These are phyloP conservation scores for Mongoloraphidia duomilia DNA, from an alignment of 2,888 invertebrate species.

Conservation along the genomic window DNA sequence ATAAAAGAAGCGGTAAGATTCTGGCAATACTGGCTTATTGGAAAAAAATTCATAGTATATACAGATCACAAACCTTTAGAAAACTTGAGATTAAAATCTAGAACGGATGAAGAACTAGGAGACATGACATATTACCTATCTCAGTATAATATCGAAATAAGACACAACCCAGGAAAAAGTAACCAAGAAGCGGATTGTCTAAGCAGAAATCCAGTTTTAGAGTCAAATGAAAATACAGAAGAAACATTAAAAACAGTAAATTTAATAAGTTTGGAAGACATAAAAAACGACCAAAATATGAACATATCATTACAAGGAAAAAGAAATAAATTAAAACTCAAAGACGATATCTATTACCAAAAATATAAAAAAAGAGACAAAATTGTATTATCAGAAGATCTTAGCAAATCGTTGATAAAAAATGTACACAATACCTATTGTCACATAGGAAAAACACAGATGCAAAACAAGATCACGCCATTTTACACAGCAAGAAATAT, in stretches of 20 bases:
- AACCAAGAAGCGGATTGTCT: constrained; percentile 13
- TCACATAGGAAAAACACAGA: constrained; percentile 1
- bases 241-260: constrained; percentile 5
- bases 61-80: constrained; percentile 15
- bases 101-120: constrained; percentile 15
- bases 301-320: constrained; percentile 1
- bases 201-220: constrained; percentile 13
- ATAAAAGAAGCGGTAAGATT: constrained; percentile 13
- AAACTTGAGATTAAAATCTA: constrained; percentile 9
- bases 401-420: constrained; percentile 9
- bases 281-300: neutral
- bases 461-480: neutral
- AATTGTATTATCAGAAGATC: constrained; percentile 10
- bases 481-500: constrained; percentile 5
- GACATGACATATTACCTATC: constrained; percentile 13
- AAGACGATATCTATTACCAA: constrained; percentile 8
- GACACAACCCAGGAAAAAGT: constrained; percentile 12
- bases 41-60: constrained; percentile 13
- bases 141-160: constrained; percentile 14
- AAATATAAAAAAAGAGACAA: constrained; percentile 8
- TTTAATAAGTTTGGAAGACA: constrained; percentile 1
- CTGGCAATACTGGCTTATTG: constrained; percentile 16
- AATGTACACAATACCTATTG: constrained; percentile 7
- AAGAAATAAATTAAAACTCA: constrained; percentile 3
- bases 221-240: constrained; percentile 2